Evolutionary conservation across 35 echinoderm and acorn worm genomes (phyloP).

Genomic region (Apostichopus japonicus): DNA sequence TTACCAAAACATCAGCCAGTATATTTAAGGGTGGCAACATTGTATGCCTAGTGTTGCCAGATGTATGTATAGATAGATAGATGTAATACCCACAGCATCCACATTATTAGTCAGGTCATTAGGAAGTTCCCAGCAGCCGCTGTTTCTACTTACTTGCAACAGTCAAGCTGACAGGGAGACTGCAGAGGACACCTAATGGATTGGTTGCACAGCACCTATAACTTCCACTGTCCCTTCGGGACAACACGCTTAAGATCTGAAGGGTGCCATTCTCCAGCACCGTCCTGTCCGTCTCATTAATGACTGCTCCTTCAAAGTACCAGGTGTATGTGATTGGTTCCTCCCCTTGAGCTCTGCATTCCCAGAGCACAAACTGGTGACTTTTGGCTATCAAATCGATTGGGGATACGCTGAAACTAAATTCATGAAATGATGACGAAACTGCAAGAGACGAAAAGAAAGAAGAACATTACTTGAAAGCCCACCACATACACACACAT

Average conservation of each 20-base stretch:
- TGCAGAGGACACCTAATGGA: constrained; percentile 37
- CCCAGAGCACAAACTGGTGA: constrained; percentile 33
- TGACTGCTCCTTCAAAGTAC: constrained; percentile 17
- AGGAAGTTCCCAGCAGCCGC: background rate
- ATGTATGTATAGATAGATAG: no score
- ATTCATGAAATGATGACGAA: constrained; percentile 25
- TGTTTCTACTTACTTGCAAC: constrained; percentile 55
- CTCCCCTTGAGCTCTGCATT: constrained; percentile 41
- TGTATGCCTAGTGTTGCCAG: no score
- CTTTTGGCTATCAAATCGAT: constrained; percentile 29
- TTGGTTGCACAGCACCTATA: constrained; percentile 57
- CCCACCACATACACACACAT: no score
- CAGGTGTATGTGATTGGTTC: constrained; percentile 40
- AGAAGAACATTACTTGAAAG: no score
- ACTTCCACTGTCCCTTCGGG: constrained; percentile 23
- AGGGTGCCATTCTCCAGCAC: constrained; percentile 40
- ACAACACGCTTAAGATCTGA: background rate
- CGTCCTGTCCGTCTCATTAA: constrained; percentile 17
- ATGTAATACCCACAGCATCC: no score
- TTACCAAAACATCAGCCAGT: no score
- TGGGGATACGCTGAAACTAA: constrained; percentile 21
- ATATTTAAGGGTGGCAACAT: no score
- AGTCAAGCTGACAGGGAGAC: background rate
- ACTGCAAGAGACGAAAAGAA: background rate
- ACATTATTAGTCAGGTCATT: background rate